Conservation (phyloP, 2,113 vertebrate species). For the Piprites chloris region DNA sequence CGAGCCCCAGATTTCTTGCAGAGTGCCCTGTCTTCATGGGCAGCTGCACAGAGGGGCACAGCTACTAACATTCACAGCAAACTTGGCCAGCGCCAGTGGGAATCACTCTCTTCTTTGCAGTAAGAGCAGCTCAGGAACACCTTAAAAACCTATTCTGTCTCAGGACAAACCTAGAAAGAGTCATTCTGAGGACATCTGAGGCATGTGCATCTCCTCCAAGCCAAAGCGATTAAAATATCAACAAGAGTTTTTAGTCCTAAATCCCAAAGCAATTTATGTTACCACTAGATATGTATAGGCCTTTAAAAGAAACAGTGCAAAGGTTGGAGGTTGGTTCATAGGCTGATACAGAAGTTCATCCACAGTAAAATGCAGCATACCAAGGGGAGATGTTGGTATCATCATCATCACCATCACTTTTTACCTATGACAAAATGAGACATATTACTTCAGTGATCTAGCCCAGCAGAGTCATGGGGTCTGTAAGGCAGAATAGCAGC, state of each 20-base stretch:
- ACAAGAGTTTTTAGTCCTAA: not conserved
- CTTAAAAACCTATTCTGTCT: not conserved
- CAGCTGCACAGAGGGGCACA: not conserved
- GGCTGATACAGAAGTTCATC: not conserved
- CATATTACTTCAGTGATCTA: not conserved
- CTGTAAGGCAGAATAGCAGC: not conserved
- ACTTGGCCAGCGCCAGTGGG: not conserved
- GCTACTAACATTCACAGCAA: not conserved
- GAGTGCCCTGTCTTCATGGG: accelerated
- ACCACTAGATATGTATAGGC: not conserved
- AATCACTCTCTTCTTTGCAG: not conserved
- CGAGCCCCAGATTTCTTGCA: not conserved
- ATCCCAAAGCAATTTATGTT: not conserved
- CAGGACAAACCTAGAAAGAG: not conserved
- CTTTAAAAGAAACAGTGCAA: not conserved
- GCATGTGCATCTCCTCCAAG: not conserved
- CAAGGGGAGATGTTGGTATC: not conserved
- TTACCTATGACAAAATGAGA: not conserved
- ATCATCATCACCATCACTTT: not conserved
- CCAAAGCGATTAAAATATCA: not conserved
- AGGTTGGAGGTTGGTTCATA: not conserved
- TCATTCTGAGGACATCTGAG: not conserved
- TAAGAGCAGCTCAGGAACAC: not conserved
- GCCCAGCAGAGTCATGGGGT: not conserved
- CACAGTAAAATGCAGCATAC: not conserved